Evolutionary conservation across 2,888 invertebrate species (phyloP).

Genomic region (Patella pellucida): DNA sequence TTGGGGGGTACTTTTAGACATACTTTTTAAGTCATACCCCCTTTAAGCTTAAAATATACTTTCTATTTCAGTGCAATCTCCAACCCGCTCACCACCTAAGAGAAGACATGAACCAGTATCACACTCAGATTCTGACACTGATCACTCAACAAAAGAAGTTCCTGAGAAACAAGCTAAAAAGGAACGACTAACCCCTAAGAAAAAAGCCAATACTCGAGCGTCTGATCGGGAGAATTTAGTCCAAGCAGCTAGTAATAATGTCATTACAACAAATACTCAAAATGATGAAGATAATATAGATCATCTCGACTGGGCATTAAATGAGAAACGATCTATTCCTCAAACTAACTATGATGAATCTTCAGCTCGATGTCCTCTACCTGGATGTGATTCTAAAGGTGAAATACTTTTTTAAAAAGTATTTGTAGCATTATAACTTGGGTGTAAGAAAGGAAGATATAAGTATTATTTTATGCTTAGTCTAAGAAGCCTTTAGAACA

Average conservation of each 20-base stretch:
- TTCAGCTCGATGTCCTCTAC: slow-evolving; percentile 78
- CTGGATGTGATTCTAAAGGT: slow-evolving; percentile 86
- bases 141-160: slow-evolving; percentile 12
- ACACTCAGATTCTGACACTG: slow-evolving; percentile 34
- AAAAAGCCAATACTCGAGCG: neutral
- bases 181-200: slow-evolving; percentile 3
- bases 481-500: no score
- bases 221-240: slow-evolving; percentile 13
- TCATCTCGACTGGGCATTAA: slow-evolving; percentile 34
- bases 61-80: neutral
- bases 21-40: neutral
- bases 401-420: neutral
- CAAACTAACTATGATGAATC: slow-evolving; percentile 62
- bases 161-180: neutral
- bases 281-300: slow-evolving; percentile 27
- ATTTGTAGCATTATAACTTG: no score
- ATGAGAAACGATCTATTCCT: slow-evolving; percentile 57
- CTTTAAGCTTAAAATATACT: neutral
- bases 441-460: no score
- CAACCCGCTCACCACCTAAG: slow-evolving; percentile 18
- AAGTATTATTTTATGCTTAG: no score
- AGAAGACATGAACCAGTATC: slow-evolving; percentile 26
- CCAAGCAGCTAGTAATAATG: slow-evolving; percentile 8
- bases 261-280: slow-evolving; percentile 27
- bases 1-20: neutral